A percentile compares a stretch with the other conserved stretches of the same genome.
Evolutionary conservation across 2,888 invertebrate species (phyloP).

Genomic region (Orthosia cruda): DNA sequence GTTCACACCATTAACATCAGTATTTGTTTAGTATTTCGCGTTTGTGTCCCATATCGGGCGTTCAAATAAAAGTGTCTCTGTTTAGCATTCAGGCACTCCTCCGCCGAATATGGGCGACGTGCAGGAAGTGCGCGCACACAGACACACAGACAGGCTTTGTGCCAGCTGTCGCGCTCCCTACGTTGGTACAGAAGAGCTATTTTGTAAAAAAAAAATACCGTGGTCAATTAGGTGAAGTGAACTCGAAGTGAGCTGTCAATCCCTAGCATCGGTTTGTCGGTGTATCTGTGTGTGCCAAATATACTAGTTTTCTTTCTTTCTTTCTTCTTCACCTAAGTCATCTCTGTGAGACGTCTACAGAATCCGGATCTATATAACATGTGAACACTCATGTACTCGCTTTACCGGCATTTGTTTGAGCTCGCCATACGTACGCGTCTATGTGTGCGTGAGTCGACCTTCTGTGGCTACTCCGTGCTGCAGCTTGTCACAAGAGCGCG

Average conservation of each 20-base stretch:
- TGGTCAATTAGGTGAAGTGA: no score
- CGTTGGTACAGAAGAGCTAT: no score
- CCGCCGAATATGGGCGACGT: conserved; percentile 41
- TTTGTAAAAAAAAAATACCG: no score
- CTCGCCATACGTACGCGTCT: neutral
- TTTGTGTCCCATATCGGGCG: conserved; percentile 17
- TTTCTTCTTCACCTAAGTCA: no score
- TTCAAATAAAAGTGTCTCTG: conserved; percentile 29
- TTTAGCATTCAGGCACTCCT: conserved; percentile 42
- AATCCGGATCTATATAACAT: neutral
- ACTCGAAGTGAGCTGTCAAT: no score
- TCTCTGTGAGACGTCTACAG: neutral
- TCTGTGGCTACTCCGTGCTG: conserved; percentile 3
- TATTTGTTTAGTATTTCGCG: conserved; percentile 28
- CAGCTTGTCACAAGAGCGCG: conserved; percentile 13
- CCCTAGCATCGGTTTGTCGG: no score
- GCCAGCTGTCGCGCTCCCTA: conserved; percentile 35
- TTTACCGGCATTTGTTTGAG: neutral
- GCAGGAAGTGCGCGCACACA: conserved; percentile 44
- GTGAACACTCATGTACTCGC: neutral
- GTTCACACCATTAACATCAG: conserved; percentile 23
- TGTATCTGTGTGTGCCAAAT: no score
- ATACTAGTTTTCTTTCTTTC: no score
- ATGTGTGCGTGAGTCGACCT: neutral
- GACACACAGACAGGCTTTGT: neutral